Base-by-base conservation (phyloP, 2,113 vertebrate species). In the Lampris incognitus region DNA sequence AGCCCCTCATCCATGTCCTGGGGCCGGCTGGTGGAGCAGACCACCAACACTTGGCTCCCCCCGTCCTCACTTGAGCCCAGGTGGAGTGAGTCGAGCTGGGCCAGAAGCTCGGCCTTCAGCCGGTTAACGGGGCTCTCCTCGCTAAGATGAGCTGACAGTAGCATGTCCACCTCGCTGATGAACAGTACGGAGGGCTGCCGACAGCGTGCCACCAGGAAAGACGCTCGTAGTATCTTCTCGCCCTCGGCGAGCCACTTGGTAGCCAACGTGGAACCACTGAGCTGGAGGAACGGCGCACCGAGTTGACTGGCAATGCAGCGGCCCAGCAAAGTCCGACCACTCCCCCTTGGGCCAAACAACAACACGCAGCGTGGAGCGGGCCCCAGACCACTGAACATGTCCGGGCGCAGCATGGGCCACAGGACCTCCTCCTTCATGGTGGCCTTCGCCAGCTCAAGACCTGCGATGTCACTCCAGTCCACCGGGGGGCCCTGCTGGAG, bases 1-100 rank as follows among this genome's bases (percentile, higher is more conserved):
- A 97, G 93, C 87, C 97, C 96, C 93, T 98, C 97, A 84, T 98
- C 97, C 92, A 98, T 96, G 94, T 98, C 97, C 92, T 97, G 96
- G 5, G 97, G 97, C 94, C 97, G 96, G 95, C 96, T 98, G 41
- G 96, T 98, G 92, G 97, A 96, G 92, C 97, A 98, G 85, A 98
- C 96, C 76, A 98, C 96, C 92, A 98, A 87, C 89, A 98, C 96
- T 91, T 97, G 97, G 95, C 73, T 87, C 66, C 95, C 94, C 91
- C 74, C 82, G 13, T 98, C 97, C 89, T 97, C 97, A 58, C 96
- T 94, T 36, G 96, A 96, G 88, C 95, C 95, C 80, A 98, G 94
- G 74, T 97, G 95, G 68, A 98, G 95, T 55, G 94, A 95, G 94
- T 98, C 97, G 93, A 98, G 87, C 93, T 98, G 97, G 95, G 97